Evolutionary conservation across 2,797 vertebrate genomes (phyloP).

Genomic region (Anniella stebbinsi): DNA sequence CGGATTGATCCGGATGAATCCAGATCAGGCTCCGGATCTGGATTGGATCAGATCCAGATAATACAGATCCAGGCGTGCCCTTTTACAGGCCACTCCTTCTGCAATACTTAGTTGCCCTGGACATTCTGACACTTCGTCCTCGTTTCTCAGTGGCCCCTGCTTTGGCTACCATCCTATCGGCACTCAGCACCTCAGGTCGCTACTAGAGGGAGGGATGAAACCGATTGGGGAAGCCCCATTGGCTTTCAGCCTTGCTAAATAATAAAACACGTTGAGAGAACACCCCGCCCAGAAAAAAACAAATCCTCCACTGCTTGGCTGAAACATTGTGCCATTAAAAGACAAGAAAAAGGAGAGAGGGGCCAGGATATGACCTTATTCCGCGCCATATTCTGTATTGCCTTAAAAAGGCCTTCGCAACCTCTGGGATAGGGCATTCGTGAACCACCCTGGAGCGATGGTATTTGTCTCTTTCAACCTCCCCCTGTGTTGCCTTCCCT

Average conservation of each 20-base stretch:
- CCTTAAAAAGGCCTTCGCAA: neutral
- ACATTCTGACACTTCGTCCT: too few species aligned
- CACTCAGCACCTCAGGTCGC: neutral
- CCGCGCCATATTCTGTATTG: neutral
- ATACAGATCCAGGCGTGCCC: neutral
- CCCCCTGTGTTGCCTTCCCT: conserved; percentile 1
- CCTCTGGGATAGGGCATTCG: neutral
- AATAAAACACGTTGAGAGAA: neutral
- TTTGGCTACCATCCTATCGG: too few species aligned
- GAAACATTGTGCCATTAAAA: neutral
- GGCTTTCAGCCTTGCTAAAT: neutral
- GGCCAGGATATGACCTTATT: neutral
- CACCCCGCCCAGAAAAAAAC: too few species aligned
- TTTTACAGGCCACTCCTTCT: neutral
- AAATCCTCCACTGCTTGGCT: too few species aligned
- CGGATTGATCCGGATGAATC: too few species aligned
- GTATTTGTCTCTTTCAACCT: too few species aligned
- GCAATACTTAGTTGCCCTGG: neutral
- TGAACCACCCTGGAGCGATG: neutral
- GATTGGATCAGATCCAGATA: too few species aligned
- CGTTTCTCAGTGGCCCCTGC: too few species aligned
- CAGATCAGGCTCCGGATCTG: too few species aligned
- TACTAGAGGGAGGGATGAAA: neutral
- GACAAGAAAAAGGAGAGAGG: neutral
- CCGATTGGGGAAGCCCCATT: neutral